phyloP scores from a whole-genome alignment of 1,140 invertebrate species.

The Globodera rostochiensis region DNA sequence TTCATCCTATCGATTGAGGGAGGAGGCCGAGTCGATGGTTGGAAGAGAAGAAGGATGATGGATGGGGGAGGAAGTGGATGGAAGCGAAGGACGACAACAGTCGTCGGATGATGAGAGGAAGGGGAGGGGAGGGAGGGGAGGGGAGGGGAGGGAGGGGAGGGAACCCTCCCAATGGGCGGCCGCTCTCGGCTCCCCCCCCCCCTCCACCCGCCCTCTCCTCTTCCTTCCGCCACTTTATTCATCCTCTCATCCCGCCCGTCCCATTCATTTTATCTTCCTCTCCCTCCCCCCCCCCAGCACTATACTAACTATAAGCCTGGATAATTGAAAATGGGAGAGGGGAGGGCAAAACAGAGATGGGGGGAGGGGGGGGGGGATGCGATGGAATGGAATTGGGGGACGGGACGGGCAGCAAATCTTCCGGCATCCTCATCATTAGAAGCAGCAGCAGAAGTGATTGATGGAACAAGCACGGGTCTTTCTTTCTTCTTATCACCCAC shows the following conservation, averaged over 20 bases:
- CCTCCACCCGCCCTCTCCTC: neutral
- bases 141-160: too few species aligned
- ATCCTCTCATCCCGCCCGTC: neutral
- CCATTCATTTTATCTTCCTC: constrained; percentile 8
- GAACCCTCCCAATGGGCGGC: neutral
- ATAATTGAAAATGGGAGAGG: neutral
- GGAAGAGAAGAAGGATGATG: neutral
- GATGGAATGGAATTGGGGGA: neutral
- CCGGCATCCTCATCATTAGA: too few species aligned
- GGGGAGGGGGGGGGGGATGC: too few species aligned
- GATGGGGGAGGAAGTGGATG: neutral
- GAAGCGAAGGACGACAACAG: neutral
- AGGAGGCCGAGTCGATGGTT: neutral
- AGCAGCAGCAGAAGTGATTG: too few species aligned
- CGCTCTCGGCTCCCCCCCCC: neutral
- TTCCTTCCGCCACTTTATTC: constrained; percentile 4
- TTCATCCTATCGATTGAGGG: constrained; percentile 11
- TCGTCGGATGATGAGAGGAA: neutral
- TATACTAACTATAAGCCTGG: neutral
- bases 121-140: too few species aligned
- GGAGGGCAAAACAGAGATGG: neutral
- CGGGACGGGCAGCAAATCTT: too few species aligned
- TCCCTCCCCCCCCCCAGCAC: neutral
- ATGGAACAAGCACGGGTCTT: too few species aligned
- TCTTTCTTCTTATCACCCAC: too few species aligned